A percentile compares a stretch with the other conserved stretches of the same genome.
Conservation (phyloP, 2,888 invertebrate species). For the Lasioglossum marginatum region DNA sequence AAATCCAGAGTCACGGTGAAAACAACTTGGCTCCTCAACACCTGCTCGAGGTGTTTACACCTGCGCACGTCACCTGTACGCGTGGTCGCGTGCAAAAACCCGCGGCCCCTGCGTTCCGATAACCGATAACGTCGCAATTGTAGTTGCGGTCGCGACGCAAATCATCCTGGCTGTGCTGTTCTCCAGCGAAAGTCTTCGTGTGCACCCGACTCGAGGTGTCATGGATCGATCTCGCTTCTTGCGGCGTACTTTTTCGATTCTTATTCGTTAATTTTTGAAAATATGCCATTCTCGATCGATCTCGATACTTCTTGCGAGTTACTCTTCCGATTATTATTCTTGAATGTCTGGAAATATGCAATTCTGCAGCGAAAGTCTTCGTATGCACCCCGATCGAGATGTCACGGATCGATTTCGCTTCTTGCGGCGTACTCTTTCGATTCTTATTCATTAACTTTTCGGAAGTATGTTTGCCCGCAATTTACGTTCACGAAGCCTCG, state of each 20-base stretch:
- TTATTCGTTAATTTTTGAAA: too few relatives aligned
- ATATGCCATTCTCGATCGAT: background rate
- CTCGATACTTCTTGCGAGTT: background rate
- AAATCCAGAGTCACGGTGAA: slow-evolving; percentile 73
- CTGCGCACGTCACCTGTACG: slow-evolving; percentile 46
- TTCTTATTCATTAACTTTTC: too few relatives aligned
- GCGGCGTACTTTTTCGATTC: too few relatives aligned
- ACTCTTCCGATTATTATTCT: too few relatives aligned
- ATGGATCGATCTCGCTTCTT: too few relatives aligned
- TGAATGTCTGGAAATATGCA: too few relatives aligned
- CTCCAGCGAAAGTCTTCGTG: background rate
- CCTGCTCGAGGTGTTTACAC: slow-evolving; percentile 51
- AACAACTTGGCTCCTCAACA: slow-evolving; percentile 48
- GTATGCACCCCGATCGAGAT: background rate
- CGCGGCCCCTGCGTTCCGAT: background rate
- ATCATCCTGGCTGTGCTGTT: background rate
- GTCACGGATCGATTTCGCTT: too few relatives aligned
- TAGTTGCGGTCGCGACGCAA: background rate
- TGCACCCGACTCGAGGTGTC: background rate
- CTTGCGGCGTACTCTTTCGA: too few relatives aligned
- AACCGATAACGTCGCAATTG: slow-evolving; percentile 21
- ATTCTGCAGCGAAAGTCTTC: background rate
- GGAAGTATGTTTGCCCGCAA: background rate
- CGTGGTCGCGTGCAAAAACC: slow-evolving; percentile 4
- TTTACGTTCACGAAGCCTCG: background rate